Evolutionary conservation across 1,140 invertebrate genomes (phyloP).

Genomic region (Lerema accius): DNA sequence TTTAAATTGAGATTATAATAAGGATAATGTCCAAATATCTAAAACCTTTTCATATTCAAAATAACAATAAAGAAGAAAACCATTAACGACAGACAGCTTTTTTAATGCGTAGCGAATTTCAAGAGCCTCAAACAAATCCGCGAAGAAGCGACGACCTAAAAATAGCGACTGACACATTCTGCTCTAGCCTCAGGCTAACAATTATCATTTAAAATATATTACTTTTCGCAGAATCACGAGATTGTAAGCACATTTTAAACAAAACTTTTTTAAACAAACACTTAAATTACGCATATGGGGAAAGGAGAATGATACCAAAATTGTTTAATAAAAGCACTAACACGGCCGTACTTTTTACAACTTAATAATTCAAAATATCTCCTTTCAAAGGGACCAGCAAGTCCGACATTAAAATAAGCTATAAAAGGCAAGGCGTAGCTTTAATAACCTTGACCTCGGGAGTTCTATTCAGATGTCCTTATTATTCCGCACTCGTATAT

Average conservation of each 20-base stretch:
- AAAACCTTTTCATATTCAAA: constrained; percentile 25
- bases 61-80: constrained; percentile 29
- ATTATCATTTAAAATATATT: constrained; percentile 27
- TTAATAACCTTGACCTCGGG: constrained; percentile 61
- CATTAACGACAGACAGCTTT: constrained; percentile 33
- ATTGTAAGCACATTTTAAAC: constrained; percentile 6
- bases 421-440: constrained; percentile 22
- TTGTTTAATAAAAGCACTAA: no score
- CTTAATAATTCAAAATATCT: neutral
- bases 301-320: no score
- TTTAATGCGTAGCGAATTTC: constrained; percentile 33
- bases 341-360: neutral
- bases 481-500: constrained; percentile 62
- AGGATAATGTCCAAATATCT: no score
- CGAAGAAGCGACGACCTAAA: constrained; percentile 21
- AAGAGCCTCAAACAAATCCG: constrained; percentile 28
- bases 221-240: constrained; percentile 13
- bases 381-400: neutral
- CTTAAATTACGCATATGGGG: no score
- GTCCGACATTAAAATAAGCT: constrained; percentile 5
- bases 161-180: constrained; percentile 31
- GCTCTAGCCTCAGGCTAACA: constrained; percentile 21
- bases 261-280: no score
- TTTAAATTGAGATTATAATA: no score
- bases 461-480: constrained; percentile 70